Evolutionary conservation across 2,797 vertebrate genomes (phyloP).

Genomic region (Chelonia mydas): DNA sequence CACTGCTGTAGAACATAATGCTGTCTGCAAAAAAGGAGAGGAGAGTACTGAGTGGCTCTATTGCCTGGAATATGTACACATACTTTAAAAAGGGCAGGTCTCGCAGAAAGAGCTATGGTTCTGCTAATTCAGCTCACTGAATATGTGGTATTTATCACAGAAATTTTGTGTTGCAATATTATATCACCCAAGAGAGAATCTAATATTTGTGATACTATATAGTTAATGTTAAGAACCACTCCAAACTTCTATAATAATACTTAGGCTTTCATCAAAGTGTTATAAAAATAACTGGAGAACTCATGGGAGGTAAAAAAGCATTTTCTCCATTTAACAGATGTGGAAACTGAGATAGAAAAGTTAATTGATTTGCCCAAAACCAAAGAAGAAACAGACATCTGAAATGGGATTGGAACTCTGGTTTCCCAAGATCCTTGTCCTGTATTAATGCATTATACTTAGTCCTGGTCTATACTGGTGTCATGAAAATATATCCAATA

Average conservation of each 20-base stretch:
- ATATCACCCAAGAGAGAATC: background rate
- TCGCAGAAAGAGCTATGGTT: accelerated
- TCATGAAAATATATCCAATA: background rate
- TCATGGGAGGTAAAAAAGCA: background rate
- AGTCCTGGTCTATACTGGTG: background rate
- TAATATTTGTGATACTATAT: background rate
- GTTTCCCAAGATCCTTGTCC: background rate
- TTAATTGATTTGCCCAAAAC: background rate
- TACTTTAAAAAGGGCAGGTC: background rate
- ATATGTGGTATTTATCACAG: accelerated
- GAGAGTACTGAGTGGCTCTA: background rate
- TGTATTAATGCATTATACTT: background rate
- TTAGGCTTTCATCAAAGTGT: background rate
- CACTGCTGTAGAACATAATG: background rate
- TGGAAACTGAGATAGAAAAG: background rate
- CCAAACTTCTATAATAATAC: background rate
- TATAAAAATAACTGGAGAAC: background rate
- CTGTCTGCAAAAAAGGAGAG: background rate
- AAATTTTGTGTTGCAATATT: background rate
- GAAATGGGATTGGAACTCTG: background rate
- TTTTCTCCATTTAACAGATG: background rate
- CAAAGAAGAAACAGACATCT: background rate
- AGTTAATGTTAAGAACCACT: background rate
- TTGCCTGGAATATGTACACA: background rate
- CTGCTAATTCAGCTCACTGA: background rate